phyloP scores from a whole-genome alignment of 2,888 invertebrate species.

The Craniophora ligustri region DNA sequence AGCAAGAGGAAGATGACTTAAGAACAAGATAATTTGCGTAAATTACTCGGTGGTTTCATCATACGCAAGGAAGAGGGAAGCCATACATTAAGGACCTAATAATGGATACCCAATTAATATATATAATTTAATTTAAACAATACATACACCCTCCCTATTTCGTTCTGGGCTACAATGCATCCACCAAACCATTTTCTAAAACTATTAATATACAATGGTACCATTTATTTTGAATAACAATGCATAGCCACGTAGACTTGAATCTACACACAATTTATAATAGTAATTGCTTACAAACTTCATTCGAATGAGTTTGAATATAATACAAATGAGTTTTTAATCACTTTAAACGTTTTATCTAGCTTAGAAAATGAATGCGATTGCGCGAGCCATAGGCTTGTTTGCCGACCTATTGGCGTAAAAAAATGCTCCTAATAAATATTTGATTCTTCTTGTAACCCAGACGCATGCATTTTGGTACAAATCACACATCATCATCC shows the following conservation, averaged over 20 bases:
- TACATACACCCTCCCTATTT: conserved; percentile 32
- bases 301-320: background rate
- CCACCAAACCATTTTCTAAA: conserved; percentile 53
- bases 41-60: background rate
- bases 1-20: no score
- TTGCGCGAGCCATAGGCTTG: no score
- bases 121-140: background rate
- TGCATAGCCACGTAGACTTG: conserved; percentile 37
- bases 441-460: no score
- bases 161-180: conserved; percentile 15
- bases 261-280: background rate
- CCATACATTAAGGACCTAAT: no score
- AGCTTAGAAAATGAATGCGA: background rate
- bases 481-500: no score
- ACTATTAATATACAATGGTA: background rate
- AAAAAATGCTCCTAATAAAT: background rate
- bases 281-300: background rate
- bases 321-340: background rate
- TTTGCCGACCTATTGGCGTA: no score
- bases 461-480: no score
- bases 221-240: background rate
- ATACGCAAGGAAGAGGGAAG: background rate
- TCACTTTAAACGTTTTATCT: background rate
- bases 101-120: background rate
- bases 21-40: background rate